These are phyloP conservation scores for Muscicapa striata DNA, from an alignment of 2,797 vertebrate species.

Conservation along the genomic window DNA sequence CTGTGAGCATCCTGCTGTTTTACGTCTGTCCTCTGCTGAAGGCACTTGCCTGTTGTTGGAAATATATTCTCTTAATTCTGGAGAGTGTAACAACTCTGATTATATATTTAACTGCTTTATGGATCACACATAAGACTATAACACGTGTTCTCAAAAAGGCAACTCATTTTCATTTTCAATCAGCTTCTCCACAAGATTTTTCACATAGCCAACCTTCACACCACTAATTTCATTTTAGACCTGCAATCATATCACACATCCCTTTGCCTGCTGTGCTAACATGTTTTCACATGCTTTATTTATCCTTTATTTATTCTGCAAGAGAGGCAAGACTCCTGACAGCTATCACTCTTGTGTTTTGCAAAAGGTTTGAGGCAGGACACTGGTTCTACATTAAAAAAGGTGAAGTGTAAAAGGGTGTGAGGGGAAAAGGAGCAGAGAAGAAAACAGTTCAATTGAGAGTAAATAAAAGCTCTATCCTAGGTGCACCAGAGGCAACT, in stretches of 20 bases:
- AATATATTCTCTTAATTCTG: slow-evolving; percentile 25
- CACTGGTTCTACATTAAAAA: neutral
- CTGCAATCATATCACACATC: slow-evolving; percentile 58
- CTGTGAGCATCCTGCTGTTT: neutral
- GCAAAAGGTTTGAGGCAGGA: slow-evolving; percentile 34
- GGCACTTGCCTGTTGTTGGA: neutral
- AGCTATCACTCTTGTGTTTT: slow-evolving; percentile 47
- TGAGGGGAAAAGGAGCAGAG: neutral
- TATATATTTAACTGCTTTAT: slow-evolving; percentile 56
- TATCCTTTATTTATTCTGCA: slow-evolving; percentile 57
- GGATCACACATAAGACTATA: slow-evolving; percentile 29
- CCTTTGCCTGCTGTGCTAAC: slow-evolving; percentile 72
- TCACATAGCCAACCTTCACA: slow-evolving; percentile 66
- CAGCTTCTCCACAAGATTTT: slow-evolving; percentile 74
- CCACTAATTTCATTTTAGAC: slow-evolving; percentile 75
- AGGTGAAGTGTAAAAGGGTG: neutral
- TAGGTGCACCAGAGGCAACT: neutral
- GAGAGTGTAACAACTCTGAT: slow-evolving; percentile 8
- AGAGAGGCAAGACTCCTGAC: slow-evolving; percentile 48
- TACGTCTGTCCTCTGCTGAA: slow-evolving; percentile 4
- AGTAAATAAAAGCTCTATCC: neutral
- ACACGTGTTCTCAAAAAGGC: slow-evolving; percentile 42
- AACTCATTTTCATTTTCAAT: slow-evolving; percentile 77
- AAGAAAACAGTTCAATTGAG: neutral
- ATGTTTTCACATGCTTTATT: slow-evolving; percentile 72